Evolutionary conservation across 2,113 vertebrate species (phyloP).

Genomic region (Dissostichus mawsoni): DNA sequence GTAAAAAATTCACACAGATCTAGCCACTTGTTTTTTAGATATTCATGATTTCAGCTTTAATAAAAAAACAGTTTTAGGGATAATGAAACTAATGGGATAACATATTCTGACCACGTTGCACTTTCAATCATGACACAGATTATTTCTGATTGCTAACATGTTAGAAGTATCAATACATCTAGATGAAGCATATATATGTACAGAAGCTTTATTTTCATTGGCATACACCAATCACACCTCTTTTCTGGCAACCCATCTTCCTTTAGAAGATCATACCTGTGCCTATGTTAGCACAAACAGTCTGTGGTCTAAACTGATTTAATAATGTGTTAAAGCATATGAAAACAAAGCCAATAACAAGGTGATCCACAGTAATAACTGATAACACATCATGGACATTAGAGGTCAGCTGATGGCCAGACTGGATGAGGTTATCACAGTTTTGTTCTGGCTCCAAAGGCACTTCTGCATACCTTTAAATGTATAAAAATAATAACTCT

Average conservation of each 20-base stretch:
- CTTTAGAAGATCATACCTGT: not conserved
- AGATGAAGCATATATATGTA: too few species aligned
- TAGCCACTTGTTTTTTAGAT: too few species aligned
- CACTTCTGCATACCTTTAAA: not conserved
- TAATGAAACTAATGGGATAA: not conserved
- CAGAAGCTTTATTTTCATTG: not conserved
- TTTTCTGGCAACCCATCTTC: not conserved
- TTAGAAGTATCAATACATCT: not conserved
- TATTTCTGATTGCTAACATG: not conserved
- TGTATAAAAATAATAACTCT: not conserved
- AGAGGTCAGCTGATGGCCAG: not conserved
- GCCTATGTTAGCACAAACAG: not conserved
- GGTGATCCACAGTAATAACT: not conserved
- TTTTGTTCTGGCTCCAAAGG: not conserved
- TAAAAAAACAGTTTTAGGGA: not conserved
- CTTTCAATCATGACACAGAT: not conserved
- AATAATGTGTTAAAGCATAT: not conserved
- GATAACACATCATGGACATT: not conserved
- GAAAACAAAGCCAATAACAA: not conserved
- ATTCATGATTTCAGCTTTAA: not conserved
- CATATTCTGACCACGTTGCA: not conserved
- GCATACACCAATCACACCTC: too few species aligned
- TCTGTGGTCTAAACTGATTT: not conserved
- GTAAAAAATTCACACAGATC: too few species aligned
- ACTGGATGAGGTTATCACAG: not conserved